Evolutionary conservation across 2,888 invertebrate genomes (phyloP).

Genomic region (Drosophila aldrichi): DNA sequence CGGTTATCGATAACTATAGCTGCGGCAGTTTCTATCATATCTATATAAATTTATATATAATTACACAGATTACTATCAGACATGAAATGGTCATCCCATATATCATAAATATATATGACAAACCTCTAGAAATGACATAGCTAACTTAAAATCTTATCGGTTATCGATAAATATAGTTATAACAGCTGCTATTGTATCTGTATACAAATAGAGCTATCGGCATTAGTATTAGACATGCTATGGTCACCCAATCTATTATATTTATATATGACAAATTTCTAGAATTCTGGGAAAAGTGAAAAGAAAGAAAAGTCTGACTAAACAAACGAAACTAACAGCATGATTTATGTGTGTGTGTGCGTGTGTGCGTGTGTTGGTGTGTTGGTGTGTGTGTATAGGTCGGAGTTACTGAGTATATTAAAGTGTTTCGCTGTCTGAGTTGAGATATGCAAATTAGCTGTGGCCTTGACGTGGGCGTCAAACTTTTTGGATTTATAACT

Average conservation of each 20-base stretch:
- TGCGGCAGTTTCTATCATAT: no score
- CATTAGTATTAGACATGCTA: background rate
- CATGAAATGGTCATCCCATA: no score
- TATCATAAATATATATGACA: no score
- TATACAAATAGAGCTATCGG: background rate
- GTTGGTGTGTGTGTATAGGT: slow-evolving; percentile 9
- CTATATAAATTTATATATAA: no score
- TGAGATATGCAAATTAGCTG: slow-evolving; percentile 76
- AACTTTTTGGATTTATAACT: slow-evolving; percentile 76
- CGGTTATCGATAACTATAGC: no score
- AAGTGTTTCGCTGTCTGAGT: slow-evolving; percentile 35
- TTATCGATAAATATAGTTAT: no score
- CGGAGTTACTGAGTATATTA: slow-evolving; percentile 11
- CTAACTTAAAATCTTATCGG: no score
- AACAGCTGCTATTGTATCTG: no score
- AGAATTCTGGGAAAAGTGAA: background rate
- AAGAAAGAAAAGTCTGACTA: background rate
- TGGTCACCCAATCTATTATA: background rate
- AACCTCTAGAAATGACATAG: background rate
- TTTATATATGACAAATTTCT: background rate
- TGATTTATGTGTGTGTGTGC: background rate
- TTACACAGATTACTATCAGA: no score
- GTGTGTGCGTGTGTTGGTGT: slow-evolving; percentile 3
- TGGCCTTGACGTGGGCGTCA: slow-evolving; percentile 80
- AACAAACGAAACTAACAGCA: background rate